These are phyloP conservation scores for Eilema caniola DNA, from an alignment of 2,888 invertebrate genomes.

Conservation along the genomic window DNA sequence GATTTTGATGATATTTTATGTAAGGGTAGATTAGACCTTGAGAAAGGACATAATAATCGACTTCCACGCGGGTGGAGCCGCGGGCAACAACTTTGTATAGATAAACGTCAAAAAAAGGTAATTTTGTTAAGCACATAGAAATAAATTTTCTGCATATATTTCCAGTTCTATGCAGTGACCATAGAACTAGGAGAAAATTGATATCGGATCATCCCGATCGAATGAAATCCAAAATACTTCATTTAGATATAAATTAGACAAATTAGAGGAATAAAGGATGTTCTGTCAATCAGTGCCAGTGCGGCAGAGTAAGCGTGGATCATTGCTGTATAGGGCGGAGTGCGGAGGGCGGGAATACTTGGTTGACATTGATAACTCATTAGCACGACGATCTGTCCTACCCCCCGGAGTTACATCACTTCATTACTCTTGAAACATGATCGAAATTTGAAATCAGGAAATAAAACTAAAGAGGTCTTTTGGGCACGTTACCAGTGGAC, in stretches of 20 bases:
- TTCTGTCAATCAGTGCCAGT: constrained; percentile 52
- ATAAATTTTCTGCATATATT: no score
- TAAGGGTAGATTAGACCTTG: no score
- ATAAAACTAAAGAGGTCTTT: not conserved
- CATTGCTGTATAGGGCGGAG: constrained; percentile 38
- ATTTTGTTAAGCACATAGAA: no score
- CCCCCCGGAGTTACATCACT: constrained; percentile 41
- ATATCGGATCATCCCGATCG: no score
- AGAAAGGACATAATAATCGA: no score
- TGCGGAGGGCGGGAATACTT: constrained; percentile 57
- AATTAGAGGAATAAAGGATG: constrained; percentile 56
- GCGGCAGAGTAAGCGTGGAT: constrained; percentile 33
- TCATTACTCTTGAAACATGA: constrained; percentile 19
- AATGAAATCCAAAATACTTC: constrained; percentile 16
- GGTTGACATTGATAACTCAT: constrained; percentile 78
- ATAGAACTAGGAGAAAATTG: no score
- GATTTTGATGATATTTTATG: no score
- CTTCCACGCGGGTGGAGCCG: no score
- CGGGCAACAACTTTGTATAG: no score
- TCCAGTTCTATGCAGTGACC: no score
- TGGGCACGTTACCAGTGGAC: no score
- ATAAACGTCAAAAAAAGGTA: no score
- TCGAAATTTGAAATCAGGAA: constrained; percentile 3
- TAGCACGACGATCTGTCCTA: constrained; percentile 56
- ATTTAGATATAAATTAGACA: constrained; percentile 46